phyloP scores from a whole-genome alignment of 2,113 vertebrate genomes.

The Tilapia sparmanii region DNA sequence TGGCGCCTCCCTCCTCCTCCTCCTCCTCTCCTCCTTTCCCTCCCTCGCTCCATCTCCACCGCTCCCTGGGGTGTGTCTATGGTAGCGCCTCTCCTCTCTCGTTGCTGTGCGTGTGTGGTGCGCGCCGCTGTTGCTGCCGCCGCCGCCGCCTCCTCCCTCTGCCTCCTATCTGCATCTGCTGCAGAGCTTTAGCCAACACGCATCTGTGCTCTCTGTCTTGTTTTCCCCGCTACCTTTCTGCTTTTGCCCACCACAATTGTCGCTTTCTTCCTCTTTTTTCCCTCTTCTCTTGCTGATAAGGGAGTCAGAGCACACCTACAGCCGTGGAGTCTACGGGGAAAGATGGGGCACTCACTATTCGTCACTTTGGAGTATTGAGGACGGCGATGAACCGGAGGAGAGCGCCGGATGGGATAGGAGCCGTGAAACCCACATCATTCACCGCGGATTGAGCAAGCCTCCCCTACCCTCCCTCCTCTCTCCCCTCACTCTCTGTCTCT shows the following conservation, averaged over 20 bases:
- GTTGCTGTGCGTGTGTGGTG: background rate
- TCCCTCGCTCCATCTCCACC: slow-evolving; percentile 27
- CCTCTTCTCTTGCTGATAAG: background rate
- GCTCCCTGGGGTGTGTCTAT: slow-evolving; percentile 69
- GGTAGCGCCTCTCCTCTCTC: slow-evolving; percentile 23
- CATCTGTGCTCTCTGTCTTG: slow-evolving; percentile 9
- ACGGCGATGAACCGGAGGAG: slow-evolving; percentile 35
- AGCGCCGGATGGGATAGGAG: slow-evolving; percentile 52
- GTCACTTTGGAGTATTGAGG: slow-evolving; percentile 54
- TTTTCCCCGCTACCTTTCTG: background rate
- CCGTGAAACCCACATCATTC: slow-evolving; percentile 65
- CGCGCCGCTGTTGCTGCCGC: slow-evolving; percentile 4
- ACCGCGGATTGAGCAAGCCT: slow-evolving; percentile 44
- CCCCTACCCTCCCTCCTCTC: background rate
- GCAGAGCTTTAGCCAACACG: slow-evolving; percentile 55
- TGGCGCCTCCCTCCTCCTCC: slow-evolving; percentile 5
- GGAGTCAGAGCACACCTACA: slow-evolving; percentile 16
- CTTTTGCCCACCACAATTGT: background rate
- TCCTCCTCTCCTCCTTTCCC: background rate
- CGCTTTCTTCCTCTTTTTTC: background rate
- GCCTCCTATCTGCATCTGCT: slow-evolving; percentile 60
- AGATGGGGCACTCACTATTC: slow-evolving; percentile 26
- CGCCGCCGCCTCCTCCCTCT: slow-evolving; percentile 29
- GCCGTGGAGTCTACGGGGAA: background rate
- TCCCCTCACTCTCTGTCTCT: slow-evolving; percentile 29